These are phyloP conservation scores for Eudemis profundana DNA, from an alignment of 2,888 invertebrate genomes.

Conservation along the genomic window DNA sequence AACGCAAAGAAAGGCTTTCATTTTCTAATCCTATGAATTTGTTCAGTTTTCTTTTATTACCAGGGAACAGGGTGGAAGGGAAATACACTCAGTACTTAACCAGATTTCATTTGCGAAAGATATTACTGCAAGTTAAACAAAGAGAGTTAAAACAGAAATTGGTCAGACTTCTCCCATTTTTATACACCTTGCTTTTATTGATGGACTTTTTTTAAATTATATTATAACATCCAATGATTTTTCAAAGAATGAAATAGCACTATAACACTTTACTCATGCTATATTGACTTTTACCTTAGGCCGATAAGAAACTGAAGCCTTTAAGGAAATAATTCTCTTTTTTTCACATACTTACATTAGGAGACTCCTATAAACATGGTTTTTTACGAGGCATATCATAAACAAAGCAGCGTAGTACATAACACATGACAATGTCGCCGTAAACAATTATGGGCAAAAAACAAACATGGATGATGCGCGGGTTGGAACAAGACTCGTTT, in stretches of 20 bases:
- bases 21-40: conserved; percentile 24
- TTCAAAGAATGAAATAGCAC: too few relatives aligned
- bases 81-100: conserved; percentile 41
- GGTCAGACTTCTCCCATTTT: too few relatives aligned
- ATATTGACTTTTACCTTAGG: too few relatives aligned
- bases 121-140: conserved; percentile 57
- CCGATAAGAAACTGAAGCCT: too few relatives aligned
- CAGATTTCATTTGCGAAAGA: conserved; percentile 51
- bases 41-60: conserved; percentile 31
- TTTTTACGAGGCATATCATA: conserved; percentile 32
- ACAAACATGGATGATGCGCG: conserved; percentile 34
- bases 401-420: conserved; percentile 34
- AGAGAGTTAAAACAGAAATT: conserved; percentile 58
- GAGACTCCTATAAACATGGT: conserved; percentile 16
- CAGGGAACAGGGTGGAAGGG: conserved; percentile 29
- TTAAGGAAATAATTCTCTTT: not conserved
- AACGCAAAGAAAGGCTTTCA: conserved; percentile 11
- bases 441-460: conserved; percentile 43
- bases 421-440: conserved; percentile 24
- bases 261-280: too few relatives aligned
- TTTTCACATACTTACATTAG: conserved; percentile 14
- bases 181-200: too few relatives aligned
- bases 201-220: too few relatives aligned
- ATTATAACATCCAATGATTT: too few relatives aligned
- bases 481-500: conserved; percentile 52